Evolutionary conservation across 2,888 invertebrate species (phyloP).

Genomic region (Anorthoa munda): DNA sequence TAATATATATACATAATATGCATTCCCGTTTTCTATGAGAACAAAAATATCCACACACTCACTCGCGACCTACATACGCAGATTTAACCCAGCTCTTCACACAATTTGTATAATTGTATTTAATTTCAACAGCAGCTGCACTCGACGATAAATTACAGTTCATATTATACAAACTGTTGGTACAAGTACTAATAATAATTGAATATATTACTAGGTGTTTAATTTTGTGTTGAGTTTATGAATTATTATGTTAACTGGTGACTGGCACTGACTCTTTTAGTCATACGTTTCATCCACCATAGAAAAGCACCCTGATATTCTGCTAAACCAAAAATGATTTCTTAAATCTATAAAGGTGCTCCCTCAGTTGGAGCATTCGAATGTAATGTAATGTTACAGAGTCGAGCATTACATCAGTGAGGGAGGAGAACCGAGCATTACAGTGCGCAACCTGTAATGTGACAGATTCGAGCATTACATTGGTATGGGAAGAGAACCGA

Average conservation of each 20-base stretch:
- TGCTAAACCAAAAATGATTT: too few relatives aligned
- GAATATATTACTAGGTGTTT: constrained; percentile 6
- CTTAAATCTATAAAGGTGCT: too few relatives aligned
- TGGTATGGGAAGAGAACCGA: too few relatives aligned
- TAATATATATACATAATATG: too few relatives aligned
- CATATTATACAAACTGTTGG: constrained; percentile 48
- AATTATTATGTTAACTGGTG: not conserved
- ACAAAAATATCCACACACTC: not conserved
- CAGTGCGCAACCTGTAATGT: too few relatives aligned
- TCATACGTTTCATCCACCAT: not conserved
- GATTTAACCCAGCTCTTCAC: constrained; percentile 23
- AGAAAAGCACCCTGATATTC: too few relatives aligned
- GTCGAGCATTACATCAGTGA: too few relatives aligned
- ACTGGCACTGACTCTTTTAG: not conserved
- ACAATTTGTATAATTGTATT: constrained; percentile 53
- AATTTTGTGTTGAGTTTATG: not conserved
- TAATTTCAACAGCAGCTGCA: constrained; percentile 59
- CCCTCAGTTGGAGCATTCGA: too few relatives aligned
- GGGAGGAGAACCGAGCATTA: too few relatives aligned
- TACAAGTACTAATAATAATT: constrained; percentile 11
- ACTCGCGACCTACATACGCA: constrained; percentile 18
- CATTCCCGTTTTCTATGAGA: not conserved
- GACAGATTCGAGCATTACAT: too few relatives aligned
- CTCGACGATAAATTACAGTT: constrained; percentile 57
- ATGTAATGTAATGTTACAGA: too few relatives aligned